Conservation (phyloP, 1,140 invertebrate genomes). For the Tribolium castaneum region DNA sequence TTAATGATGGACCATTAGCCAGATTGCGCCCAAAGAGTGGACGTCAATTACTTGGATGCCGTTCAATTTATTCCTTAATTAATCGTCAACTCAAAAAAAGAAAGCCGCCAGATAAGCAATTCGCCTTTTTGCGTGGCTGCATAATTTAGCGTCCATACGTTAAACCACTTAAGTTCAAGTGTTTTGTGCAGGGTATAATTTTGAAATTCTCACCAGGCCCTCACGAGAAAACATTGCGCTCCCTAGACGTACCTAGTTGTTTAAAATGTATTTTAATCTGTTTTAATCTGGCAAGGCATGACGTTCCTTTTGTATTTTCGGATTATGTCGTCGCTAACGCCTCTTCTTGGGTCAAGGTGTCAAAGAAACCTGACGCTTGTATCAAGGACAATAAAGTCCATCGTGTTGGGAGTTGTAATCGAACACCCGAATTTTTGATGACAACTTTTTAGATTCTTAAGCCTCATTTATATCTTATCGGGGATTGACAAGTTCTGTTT, state of each 20-base stretch:
- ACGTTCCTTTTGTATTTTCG: slow-evolving; percentile 48
- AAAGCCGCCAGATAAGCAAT: background rate
- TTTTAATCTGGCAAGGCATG: slow-evolving; percentile 52
- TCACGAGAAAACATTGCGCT: slow-evolving; percentile 28
- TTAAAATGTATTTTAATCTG: slow-evolving; percentile 54
- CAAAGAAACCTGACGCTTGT: slow-evolving; percentile 44
- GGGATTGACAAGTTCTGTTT: slow-evolving; percentile 13
- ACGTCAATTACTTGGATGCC: slow-evolving; percentile 27
- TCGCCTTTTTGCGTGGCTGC: background rate
- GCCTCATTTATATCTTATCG: slow-evolving; percentile 21
- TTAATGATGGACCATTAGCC: slow-evolving; percentile 60
- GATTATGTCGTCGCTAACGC: slow-evolving; percentile 50
- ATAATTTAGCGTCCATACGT: background rate
- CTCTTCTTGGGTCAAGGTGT: slow-evolving; percentile 47
- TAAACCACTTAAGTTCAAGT: slow-evolving; percentile 9
- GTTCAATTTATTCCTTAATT: slow-evolving; percentile 27
- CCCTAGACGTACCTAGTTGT: slow-evolving; percentile 50
- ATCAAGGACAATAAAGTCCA: slow-evolving; percentile 40
- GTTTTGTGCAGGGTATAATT: slow-evolving; percentile 1
- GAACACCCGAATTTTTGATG: slow-evolving; percentile 38
- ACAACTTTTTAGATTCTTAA: slow-evolving; percentile 35
- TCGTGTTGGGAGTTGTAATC: slow-evolving; percentile 10
- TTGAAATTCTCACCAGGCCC: slow-evolving; percentile 22
- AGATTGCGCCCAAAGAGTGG: slow-evolving; percentile 44
- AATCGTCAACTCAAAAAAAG: background rate